These are phyloP conservation scores for Eristalinus sepulchralis DNA, from an alignment of 2,888 invertebrate genomes.

Conservation along the genomic window DNA sequence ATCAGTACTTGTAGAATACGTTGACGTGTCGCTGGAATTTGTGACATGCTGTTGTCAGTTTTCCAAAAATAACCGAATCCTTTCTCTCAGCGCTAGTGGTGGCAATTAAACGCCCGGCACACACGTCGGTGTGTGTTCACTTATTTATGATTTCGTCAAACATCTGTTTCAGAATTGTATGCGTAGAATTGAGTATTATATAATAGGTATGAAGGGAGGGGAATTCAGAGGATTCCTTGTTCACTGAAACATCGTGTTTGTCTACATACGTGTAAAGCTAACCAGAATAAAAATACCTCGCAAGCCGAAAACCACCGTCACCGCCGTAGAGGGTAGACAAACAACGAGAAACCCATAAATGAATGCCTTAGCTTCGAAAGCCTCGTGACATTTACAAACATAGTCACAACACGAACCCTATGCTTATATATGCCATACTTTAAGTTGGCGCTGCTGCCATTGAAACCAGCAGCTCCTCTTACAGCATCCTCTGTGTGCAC, in stretches of 20 bases:
- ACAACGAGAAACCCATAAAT: neutral
- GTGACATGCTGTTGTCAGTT: neutral
- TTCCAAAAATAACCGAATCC: neutral
- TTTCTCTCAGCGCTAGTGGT: neutral
- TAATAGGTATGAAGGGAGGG: no score
- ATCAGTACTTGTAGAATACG: neutral
- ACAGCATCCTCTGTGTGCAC: conserved; percentile 34
- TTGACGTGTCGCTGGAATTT: neutral
- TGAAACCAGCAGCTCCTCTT: conserved; percentile 46
- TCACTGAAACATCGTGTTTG: no score
- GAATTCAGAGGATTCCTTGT: no score
- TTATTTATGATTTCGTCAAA: neutral
- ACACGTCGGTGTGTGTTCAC: neutral
- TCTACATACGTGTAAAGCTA: no score
- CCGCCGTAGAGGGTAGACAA: neutral
- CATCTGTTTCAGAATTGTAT: neutral
- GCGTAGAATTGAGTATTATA: neutral
- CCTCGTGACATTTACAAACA: conserved; percentile 46
- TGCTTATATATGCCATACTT: conserved; percentile 19
- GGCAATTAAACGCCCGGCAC: neutral
- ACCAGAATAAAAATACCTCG: no score
- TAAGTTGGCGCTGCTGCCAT: conserved; percentile 24
- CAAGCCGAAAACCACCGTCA: neutral
- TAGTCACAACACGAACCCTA: conserved; percentile 23
- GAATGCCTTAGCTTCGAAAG: conserved; percentile 12